A percentile compares a stretch with the other conserved stretches of the same genome.
Evolutionary conservation across 2,888 invertebrate species (phyloP).

Genomic region (Chymomyza procnemis): DNA sequence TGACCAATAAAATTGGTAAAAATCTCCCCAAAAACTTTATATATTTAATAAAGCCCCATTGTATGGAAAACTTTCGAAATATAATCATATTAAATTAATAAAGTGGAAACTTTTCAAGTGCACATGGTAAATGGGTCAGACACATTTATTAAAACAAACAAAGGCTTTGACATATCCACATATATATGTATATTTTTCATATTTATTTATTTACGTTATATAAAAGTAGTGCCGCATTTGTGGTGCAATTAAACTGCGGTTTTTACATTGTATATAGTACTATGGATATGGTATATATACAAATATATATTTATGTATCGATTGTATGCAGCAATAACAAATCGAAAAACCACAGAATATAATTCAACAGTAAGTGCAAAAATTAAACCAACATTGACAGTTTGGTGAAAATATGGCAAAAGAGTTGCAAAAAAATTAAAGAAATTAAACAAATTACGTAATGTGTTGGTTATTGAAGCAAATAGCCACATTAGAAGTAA

Average conservation of each 20-base stretch:
- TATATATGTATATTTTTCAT: background rate
- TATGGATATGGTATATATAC: background rate
- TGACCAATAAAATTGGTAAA: too few relatives aligned
- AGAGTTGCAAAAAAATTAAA: background rate
- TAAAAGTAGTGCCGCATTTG: constrained; percentile 17
- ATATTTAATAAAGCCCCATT: too few relatives aligned
- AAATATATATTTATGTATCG: too few relatives aligned
- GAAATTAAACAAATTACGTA: too few relatives aligned
- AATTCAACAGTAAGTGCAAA: constrained; percentile 17
- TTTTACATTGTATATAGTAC: background rate
- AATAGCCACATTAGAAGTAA: too few relatives aligned
- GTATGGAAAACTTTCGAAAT: too few relatives aligned
- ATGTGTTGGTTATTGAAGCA: too few relatives aligned
- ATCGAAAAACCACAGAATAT: constrained; percentile 28
- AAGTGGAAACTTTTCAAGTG: background rate
- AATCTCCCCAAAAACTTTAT: too few relatives aligned
- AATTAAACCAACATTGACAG: constrained; percentile 2
- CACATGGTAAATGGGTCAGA: background rate
- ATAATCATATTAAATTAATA: too few relatives aligned
- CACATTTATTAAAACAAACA: constrained; percentile 3
- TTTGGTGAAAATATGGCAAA: background rate
- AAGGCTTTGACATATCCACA: constrained; percentile 5
- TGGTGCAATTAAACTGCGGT: constrained; percentile 46
- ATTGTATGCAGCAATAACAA: background rate
- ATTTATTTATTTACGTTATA: background rate